Evolutionary conservation across 2,113 vertebrate species (phyloP), one percentile per base, ranked within the genome.

Genomic region (Nesospiza acunhae): DNA sequence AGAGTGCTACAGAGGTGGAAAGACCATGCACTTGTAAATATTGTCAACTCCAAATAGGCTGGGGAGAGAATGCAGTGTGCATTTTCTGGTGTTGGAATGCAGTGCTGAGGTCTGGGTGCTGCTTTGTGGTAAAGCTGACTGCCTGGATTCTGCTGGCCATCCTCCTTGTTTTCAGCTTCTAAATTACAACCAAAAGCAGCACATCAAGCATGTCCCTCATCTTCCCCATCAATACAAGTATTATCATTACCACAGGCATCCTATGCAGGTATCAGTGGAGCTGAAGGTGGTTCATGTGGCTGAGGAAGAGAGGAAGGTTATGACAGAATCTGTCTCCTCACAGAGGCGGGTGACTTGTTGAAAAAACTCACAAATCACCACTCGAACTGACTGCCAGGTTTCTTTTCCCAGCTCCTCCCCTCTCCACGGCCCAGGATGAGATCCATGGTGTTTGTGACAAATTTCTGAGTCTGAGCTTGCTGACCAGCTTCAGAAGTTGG

Each of bases 341-440:
- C 19, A 83, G 63, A 74, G 78, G 72, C 1, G 1, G n/a, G 18
- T 50, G 62, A 46, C 78, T 93, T 85, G 55, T 22, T 91, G 82
- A 85, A 93, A 94, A 96, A 85, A 21, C 50, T 88, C 44, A 46
- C 64, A 69, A 78, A 56, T 95, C 79, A 66, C 67, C 75, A 39
- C 55, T 37, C 39, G 47, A 47, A 30, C 26, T 74, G 39, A 35
- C 58, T 93, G 78, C 70, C 74, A 89, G 70, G 15, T 64, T 84
- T 87, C 44, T 93, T 76, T 67, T 79, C 74, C 72, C 90, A 94
- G 18, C 28, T 90, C 12, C 55, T 88, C 46, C 63, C 14, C 0
- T 0, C 35, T 73, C 56, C n/a, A 26, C 33, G 73, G 67, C 74
- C 46, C 53, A 64, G 17, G 35, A 17, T 27, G 46, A 69, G 78